phyloP scores from a whole-genome alignment of 2,888 invertebrate species.

The Xestia c-nigrum region DNA sequence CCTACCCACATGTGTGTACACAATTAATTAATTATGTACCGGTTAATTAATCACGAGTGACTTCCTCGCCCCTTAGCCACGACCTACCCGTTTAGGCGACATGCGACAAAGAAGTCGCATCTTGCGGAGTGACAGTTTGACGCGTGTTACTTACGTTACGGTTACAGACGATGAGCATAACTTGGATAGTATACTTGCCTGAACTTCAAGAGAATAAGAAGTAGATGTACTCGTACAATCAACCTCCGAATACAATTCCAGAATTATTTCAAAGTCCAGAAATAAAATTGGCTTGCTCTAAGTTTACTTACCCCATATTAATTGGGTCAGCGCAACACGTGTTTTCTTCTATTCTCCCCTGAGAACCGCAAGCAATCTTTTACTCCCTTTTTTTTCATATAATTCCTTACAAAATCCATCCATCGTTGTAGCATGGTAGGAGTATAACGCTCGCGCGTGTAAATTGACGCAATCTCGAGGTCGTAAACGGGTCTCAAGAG shows the following conservation, averaged over 20 bases:
- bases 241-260: too few species aligned
- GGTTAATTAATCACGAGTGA: neutral
- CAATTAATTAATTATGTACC: neutral
- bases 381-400: too few species aligned
- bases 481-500: neutral
- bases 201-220: too few species aligned
- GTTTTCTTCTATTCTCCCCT: neutral
- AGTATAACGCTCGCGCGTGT: neutral
- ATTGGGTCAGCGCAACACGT: neutral
- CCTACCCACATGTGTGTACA: neutral
- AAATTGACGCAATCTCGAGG: neutral
- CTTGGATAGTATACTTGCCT: too few species aligned
- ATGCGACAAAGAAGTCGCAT: neutral
- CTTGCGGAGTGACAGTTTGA: neutral
- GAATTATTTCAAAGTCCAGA: too few species aligned
- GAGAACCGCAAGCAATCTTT: too few species aligned
- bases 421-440: neutral
- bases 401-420: neutral
- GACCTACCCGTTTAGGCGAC: neutral
- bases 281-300: too few species aligned
- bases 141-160: neutral
- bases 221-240: too few species aligned
- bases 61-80: neutral
- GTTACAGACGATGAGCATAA: too few species aligned
- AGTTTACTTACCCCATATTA: neutral